These are phyloP conservation scores for Apis laboriosa DNA, from an alignment of 1,140 invertebrate genomes.

Conservation along the genomic window DNA sequence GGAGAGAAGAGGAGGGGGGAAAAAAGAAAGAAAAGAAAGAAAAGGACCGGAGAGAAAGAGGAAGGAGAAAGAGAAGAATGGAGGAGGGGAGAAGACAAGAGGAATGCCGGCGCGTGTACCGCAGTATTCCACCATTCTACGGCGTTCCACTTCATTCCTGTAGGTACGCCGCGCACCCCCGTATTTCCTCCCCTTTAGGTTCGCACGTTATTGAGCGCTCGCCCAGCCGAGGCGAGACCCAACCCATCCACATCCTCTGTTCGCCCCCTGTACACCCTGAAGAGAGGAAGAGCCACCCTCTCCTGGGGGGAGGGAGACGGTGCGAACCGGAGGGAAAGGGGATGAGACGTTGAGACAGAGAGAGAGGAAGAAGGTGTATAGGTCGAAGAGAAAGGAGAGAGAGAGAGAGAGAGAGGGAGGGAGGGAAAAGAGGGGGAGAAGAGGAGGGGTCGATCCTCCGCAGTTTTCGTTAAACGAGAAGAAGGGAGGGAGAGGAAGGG, in stretches of 20 bases:
- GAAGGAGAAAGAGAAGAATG: neutral
- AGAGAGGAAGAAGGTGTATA: neutral
- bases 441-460: conserved; percentile 40
- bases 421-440: neutral
- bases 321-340: conserved; percentile 23
- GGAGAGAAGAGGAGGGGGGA: conserved; percentile 6
- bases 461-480: conserved; percentile 63
- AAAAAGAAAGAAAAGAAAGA: too few species aligned
- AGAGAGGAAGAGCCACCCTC: conserved; percentile 60
- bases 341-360: conserved; percentile 30
- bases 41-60: too few species aligned
- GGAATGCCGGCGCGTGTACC: conserved; percentile 61
- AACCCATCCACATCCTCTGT: conserved; percentile 79
- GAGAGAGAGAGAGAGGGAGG: neutral
- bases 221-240: conserved; percentile 80
- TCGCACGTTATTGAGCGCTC: conserved; percentile 82
- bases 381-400: conserved; percentile 36
- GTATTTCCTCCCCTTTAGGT: conserved; percentile 79
- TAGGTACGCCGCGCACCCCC: conserved; percentile 71
- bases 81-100: conserved; percentile 34
- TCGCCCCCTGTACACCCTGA: conserved; percentile 68
- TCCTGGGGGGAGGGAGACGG: conserved; percentile 27
- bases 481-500: conserved; percentile 33
- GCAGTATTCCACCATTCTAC: conserved; percentile 71
- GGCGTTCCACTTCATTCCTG: conserved; percentile 73